These are phyloP conservation scores for Hemichromis elongatus DNA, from an alignment of 2,113 vertebrate genomes.

Conservation along the genomic window DNA sequence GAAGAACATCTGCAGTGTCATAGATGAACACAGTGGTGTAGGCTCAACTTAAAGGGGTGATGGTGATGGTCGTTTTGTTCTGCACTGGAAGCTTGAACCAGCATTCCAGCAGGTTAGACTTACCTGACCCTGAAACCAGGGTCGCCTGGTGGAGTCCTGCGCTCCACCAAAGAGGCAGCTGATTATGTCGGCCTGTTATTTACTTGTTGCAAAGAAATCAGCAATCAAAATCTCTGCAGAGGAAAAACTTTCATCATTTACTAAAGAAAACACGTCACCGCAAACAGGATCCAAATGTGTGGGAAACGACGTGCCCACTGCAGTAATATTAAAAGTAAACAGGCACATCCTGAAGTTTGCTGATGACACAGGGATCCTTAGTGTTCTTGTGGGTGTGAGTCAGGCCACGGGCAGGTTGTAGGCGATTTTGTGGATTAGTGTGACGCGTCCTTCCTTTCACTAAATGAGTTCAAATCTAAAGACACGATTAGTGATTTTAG, in stretches of 20 bases:
- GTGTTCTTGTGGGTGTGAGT: too few species aligned
- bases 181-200: background rate
- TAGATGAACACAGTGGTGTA: background rate
- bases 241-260: background rate
- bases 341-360: too few species aligned
- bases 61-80: background rate
- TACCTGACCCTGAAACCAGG: background rate
- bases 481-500: too few species aligned
- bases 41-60: background rate
- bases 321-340: fast-evolving
- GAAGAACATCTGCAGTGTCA: background rate
- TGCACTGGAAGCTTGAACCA: fast-evolving
- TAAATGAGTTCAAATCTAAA: too few species aligned
- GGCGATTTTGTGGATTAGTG: too few species aligned
- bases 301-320: background rate
- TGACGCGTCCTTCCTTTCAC: too few species aligned
- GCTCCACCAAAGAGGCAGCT: background rate
- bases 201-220: background rate
- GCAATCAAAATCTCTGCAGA: background rate
- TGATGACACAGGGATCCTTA: too few species aligned
- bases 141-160: background rate
- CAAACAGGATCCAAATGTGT: background rate
- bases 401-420: too few species aligned
- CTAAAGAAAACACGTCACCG: background rate
- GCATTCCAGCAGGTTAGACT: background rate